Percentiles rank a stretch among this genome's conserved stretches.
Conservation (phyloP, 2,888 invertebrate species). For the Platycheirus albimanus region DNA sequence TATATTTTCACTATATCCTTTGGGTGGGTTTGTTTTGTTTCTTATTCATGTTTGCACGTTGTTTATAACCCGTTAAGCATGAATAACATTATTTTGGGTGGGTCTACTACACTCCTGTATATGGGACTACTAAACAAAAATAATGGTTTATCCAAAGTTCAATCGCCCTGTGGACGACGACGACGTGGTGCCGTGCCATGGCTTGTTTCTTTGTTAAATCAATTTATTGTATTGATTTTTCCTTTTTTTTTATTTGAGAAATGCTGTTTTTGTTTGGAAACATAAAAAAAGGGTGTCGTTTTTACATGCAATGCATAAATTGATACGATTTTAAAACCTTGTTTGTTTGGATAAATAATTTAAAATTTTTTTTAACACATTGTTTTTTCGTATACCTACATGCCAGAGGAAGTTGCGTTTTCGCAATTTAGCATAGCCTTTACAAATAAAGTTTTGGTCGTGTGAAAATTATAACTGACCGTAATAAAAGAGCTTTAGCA, state of each 20-base stretch:
- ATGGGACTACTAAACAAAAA: background rate
- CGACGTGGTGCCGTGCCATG: background rate
- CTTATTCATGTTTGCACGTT: conserved; percentile 50
- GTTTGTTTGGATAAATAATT: conserved; percentile 18
- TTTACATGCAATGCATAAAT: conserved; percentile 20
- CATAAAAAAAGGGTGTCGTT: conserved; percentile 29
- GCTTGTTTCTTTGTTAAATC: conserved; percentile 60
- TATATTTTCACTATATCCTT: conserved; percentile 30
- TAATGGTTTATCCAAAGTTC: conserved; percentile 38
- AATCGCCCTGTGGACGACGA: conserved; percentile 43
- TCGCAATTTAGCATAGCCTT: background rate
- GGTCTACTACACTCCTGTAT: conserved; percentile 2
- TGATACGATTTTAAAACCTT: background rate
- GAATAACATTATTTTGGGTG: conserved; percentile 53
- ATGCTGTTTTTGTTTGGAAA: conserved; percentile 6
- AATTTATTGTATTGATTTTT: conserved; percentile 59
- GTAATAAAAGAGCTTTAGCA: too few relatives aligned
- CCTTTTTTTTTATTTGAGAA: conserved; percentile 37
- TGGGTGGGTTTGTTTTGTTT: conserved; percentile 43
- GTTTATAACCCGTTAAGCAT: conserved; percentile 60
- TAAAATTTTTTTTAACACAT: too few relatives aligned
- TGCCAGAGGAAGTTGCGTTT: background rate
- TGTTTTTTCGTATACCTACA: too few relatives aligned
- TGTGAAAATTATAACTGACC: background rate
- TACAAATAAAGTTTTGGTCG: background rate